Percentiles rank a stretch among this genome's conserved stretches.
Evolutionary conservation across 2,888 invertebrate species (phyloP).

Genomic region (Netelia fuscicornis): DNA sequence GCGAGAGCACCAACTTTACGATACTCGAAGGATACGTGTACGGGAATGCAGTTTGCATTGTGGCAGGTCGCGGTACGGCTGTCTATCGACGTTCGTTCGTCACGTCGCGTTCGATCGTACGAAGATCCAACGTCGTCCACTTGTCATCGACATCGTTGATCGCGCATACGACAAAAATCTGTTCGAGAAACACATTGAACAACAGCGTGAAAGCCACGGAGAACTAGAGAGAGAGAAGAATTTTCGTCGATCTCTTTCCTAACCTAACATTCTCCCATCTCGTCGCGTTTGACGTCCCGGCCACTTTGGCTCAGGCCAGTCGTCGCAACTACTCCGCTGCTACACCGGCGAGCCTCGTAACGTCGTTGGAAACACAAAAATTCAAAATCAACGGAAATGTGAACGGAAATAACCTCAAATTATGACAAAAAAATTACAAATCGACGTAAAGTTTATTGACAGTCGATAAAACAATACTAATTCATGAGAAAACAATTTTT

Average conservation of each 20-base stretch:
- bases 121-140: constrained; percentile 52
- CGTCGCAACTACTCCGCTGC: background rate
- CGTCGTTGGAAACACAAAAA: background rate
- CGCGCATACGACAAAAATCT: background rate
- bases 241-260: no score
- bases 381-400: background rate
- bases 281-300: background rate
- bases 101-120: constrained; percentile 40
- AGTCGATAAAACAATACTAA: background rate
- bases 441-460: no score
- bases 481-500: background rate
- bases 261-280: no score
- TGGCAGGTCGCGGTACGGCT: constrained; percentile 79
- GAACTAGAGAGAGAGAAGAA: no score
- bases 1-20: constrained; percentile 31
- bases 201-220: no score
- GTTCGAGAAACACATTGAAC: no score
- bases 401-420: no score
- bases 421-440: no score
- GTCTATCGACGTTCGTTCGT: constrained; percentile 66
- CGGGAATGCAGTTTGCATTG: constrained; percentile 80
- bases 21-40: constrained; percentile 22
- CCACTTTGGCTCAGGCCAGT: background rate
- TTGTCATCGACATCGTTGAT: background rate
- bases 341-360: background rate